Evolutionary conservation across 2,113 vertebrate genomes (phyloP), one percentile per base, ranked within the genome.

Genomic region (Neogale vison): DNA sequence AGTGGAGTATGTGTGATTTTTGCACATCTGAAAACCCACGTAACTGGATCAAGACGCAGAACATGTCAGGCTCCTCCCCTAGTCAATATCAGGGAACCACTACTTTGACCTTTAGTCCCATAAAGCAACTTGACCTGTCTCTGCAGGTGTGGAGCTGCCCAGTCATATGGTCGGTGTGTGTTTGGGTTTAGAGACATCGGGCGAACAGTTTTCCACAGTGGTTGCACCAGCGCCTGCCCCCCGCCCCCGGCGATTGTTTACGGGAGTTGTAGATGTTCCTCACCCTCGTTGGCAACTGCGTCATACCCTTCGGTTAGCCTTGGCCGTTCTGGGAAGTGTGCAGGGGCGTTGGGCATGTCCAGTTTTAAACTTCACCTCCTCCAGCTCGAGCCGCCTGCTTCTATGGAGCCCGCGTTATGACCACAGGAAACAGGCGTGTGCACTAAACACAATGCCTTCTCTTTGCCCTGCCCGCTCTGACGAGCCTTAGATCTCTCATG

Each of bases 391-490:
- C 76, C 13, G 67, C 34, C 50, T 90, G 31, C 42, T 86, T 83
- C 69, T 74, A 26, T 24, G 11, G 74, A 76, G 9, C 24, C 79
- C 34, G 39, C 15, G n/a, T 45, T 55, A 17, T 61, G 45, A 57
- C 65, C 39, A 93, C 20, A 94, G 69, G 85, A 95, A 94, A 23
- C 42, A 45, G n/a, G n/a, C n/a, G n/a, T 93, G 90, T 81, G 23
- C 76, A 90, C 6, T 14, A 23, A 80, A 36, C 26, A 79, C 21
- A 63, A 13, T 1, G n/a, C 59, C 42, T 10, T 50, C 52, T 80
- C 65, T 89, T 71, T 90, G 31, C 24, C 36, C 50, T 72, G 34
- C 23, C 11, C 3, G 18, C 34, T 76, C 57, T 71, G n/a, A 90
- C 14, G 45, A 20, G 74, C 65, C 88, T 57, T 76, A 34, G 52